A percentile compares a stretch with the other conserved stretches of the same genome.
These are phyloP conservation scores for Amphiprion clarkii DNA, from an alignment of 2,797 vertebrate genomes.

Conservation along the genomic window DNA sequence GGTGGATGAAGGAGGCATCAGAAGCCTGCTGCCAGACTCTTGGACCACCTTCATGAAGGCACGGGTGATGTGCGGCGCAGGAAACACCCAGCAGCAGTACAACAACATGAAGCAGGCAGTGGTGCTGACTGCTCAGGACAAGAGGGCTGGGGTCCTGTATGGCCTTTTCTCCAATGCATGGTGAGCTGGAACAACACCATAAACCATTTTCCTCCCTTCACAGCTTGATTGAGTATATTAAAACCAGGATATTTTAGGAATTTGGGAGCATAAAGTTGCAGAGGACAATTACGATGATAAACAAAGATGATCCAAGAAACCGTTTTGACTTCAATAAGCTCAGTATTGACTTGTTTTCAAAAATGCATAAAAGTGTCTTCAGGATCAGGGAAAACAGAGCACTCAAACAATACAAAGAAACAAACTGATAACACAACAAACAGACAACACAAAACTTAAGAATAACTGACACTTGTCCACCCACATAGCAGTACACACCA, in stretches of 20 bases:
- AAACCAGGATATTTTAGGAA: no score
- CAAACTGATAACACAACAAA: background rate
- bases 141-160: slow-evolving; percentile 83
- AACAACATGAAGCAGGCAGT: slow-evolving; percentile 86
- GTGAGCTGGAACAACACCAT: slow-evolving; percentile 69
- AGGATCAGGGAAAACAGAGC: no score
- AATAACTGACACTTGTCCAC: background rate
- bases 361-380: no score
- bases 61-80: slow-evolving; percentile 86
- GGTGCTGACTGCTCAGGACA: slow-evolving; percentile 80
- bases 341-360: background rate
- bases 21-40: slow-evolving; percentile 77
- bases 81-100: slow-evolving; percentile 85
- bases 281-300: no score
- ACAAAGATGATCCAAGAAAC: no score
- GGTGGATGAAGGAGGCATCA: slow-evolving; percentile 87
- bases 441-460: background rate
- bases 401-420: background rate
- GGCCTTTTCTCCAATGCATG: slow-evolving; percentile 88
- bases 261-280: no score
- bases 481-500: background rate
- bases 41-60: slow-evolving; percentile 91
- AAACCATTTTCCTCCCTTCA: background rate
- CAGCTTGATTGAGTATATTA: no score
- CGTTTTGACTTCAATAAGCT: background rate